These are phyloP conservation scores for Gastrophysa polygoni DNA, from an alignment of 2,888 invertebrate genomes.

Conservation along the genomic window DNA sequence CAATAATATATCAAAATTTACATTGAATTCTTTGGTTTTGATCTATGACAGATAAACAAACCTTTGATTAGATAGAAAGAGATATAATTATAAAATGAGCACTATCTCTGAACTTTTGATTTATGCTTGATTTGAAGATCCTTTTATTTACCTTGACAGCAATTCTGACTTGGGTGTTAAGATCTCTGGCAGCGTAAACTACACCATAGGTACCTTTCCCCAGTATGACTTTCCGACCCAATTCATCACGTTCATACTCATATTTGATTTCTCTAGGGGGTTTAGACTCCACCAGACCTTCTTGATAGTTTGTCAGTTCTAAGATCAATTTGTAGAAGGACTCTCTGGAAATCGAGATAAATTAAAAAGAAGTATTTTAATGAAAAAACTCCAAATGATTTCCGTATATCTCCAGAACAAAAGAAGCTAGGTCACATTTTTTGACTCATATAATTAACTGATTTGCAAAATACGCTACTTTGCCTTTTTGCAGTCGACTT, in stretches of 20 bases:
- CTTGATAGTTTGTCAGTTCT: constrained; percentile 88
- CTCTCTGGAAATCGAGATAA: constrained; percentile 57
- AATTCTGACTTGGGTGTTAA: constrained; percentile 75
- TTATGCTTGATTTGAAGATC: neutral
- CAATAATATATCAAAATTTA: too few species aligned
- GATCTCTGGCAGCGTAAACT: constrained; percentile 92
- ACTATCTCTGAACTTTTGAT: too few species aligned
- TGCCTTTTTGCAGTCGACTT: too few species aligned
- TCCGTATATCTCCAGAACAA: too few species aligned
- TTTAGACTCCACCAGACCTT: constrained; percentile 60
- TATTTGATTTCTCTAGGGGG: constrained; percentile 64
- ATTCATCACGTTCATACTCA: constrained; percentile 95
- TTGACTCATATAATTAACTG: too few species aligned
- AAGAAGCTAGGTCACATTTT: too few species aligned
- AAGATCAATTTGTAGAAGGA: constrained; percentile 83
- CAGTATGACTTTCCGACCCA: constrained; percentile 80
- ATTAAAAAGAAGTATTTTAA: too few species aligned
- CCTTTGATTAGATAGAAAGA: too few species aligned
- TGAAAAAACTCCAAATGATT: too few species aligned
- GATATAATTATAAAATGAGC: too few species aligned
- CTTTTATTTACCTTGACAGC: neutral
- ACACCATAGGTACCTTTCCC: constrained; percentile 96
- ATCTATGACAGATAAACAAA: too few species aligned
- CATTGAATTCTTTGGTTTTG: constrained; percentile 2
- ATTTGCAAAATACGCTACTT: too few species aligned